Evolutionary conservation across 1,140 invertebrate genomes (phyloP).

Genomic region (Drosophila simulans): DNA sequence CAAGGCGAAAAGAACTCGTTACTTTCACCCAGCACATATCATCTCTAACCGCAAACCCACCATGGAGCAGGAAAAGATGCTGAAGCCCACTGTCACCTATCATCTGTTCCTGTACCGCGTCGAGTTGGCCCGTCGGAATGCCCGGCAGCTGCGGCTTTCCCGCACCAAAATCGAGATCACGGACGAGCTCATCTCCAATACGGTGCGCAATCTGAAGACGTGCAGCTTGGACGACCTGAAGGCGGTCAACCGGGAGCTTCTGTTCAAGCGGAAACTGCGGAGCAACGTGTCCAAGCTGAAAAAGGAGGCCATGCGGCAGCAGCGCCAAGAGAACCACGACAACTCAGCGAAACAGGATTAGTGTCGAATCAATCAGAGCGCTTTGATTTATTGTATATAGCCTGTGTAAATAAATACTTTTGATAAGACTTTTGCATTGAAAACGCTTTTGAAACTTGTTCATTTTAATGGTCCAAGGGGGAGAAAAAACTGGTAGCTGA

Average conservation of each 20-base stretch:
- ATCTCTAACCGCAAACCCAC: not conserved
- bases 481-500: constrained; percentile 60
- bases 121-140: constrained; percentile 65
- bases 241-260: constrained; percentile 69
- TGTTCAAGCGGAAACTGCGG: constrained; percentile 71
- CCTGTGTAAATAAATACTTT: constrained; percentile 69
- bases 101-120: constrained; percentile 71
- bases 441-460: constrained; percentile 65
- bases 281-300: constrained; percentile 60
- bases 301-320: constrained; percentile 50
- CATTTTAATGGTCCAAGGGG: constrained; percentile 49
- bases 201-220: constrained; percentile 65
- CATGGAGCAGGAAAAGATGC: constrained; percentile 60
- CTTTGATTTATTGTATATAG: constrained; percentile 53
- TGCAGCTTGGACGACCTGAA: constrained; percentile 76
- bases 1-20: constrained; percentile 42
- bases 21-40: constrained; percentile 38
- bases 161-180: constrained; percentile 76
- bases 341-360: constrained; percentile 1
- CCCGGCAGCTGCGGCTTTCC: constrained; percentile 60
- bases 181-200: constrained; percentile 72
- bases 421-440: constrained; percentile 61
- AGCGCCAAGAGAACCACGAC: not conserved
- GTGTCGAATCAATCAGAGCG: constrained; percentile 7
- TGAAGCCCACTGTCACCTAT: constrained; percentile 68